Evolutionary conservation across 2,797 vertebrate genomes (phyloP).

Genomic region (Protonibea diacanthus): DNA sequence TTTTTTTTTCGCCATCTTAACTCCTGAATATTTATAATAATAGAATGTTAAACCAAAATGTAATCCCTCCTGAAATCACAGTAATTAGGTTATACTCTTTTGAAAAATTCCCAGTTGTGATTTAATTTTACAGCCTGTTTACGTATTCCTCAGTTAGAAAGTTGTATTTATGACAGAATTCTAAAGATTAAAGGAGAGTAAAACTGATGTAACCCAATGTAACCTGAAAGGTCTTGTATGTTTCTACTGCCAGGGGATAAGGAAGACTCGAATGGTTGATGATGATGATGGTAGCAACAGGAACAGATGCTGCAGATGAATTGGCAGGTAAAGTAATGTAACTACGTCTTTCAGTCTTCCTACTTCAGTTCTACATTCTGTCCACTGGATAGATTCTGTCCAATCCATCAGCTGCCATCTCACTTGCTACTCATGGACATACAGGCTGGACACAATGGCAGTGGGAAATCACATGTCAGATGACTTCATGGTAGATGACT

Average conservation of each 20-base stretch:
- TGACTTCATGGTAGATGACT: constrained; percentile 83
- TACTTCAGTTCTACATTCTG: constrained; percentile 35
- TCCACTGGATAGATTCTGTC: constrained; percentile 43
- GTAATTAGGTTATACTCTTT: constrained; percentile 41
- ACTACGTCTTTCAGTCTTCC: constrained; percentile 26
- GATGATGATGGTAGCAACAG: constrained; percentile 25
- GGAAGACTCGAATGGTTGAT: constrained; percentile 2
- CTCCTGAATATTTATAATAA: constrained; percentile 44
- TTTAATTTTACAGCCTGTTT: constrained; percentile 38
- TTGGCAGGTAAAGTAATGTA: constrained; percentile 34
- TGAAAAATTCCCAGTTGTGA: constrained; percentile 26
- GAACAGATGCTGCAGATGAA: constrained; percentile 43
- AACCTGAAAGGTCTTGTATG: constrained; percentile 12
- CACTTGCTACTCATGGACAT: constrained; percentile 63
- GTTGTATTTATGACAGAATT: constrained; percentile 22
- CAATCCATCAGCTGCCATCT: constrained; percentile 75
- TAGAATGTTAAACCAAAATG: constrained; percentile 37
- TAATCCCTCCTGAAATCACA: constrained; percentile 42
- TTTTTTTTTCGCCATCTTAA: constrained; percentile 16
- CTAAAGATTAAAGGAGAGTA: constrained; percentile 8
- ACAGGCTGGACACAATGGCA: constrained; percentile 69
- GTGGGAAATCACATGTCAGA: constrained; percentile 80
- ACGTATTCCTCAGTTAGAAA: constrained; percentile 2
- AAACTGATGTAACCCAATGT: constrained; percentile 26
- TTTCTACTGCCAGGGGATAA: background rate